Conservation (phyloP, 2,888 invertebrate species). For the Mimas tiliae region DNA sequence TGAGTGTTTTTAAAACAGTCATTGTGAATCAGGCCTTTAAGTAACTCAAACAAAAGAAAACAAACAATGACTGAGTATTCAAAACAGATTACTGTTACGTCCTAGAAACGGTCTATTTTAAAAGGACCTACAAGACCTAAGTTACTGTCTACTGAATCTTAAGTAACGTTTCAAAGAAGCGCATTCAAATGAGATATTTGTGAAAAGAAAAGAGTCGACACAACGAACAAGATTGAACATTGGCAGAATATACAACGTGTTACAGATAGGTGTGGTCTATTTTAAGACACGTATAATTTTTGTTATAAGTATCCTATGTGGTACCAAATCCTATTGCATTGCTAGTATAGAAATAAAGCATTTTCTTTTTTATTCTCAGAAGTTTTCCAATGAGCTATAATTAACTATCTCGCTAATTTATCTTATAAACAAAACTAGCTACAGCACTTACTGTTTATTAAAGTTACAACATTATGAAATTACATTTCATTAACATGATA, state of each 20-base stretch:
- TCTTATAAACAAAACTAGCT: no score
- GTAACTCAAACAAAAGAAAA: not conserved
- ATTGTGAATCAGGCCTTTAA: not conserved
- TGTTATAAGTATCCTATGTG: no score
- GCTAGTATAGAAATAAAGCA: no score
- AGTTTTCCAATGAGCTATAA: no score
- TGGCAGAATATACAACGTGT: not conserved
- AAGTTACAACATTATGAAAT: not conserved
- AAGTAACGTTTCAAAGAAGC: constrained; percentile 11
- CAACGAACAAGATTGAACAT: not conserved
- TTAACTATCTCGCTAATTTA: no score
- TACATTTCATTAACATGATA: not conserved
- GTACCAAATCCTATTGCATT: no score
- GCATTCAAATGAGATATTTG: not conserved
- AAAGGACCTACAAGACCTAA: constrained; percentile 11
- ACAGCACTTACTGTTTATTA: no score
- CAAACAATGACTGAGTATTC: constrained; percentile 16
- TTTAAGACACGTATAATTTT: no score
- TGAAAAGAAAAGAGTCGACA: not conserved
- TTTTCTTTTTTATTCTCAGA: no score
- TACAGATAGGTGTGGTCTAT: no score
- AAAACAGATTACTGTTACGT: constrained; percentile 19
- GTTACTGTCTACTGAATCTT: constrained; percentile 9
- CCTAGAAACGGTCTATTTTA: constrained; percentile 16
- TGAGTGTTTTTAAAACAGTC: no score